A percentile compares a stretch with the other conserved stretches of the same genome.
Conservation (phyloP, 2,113 vertebrate species). For the Stomatorhinus ivindoensis region DNA sequence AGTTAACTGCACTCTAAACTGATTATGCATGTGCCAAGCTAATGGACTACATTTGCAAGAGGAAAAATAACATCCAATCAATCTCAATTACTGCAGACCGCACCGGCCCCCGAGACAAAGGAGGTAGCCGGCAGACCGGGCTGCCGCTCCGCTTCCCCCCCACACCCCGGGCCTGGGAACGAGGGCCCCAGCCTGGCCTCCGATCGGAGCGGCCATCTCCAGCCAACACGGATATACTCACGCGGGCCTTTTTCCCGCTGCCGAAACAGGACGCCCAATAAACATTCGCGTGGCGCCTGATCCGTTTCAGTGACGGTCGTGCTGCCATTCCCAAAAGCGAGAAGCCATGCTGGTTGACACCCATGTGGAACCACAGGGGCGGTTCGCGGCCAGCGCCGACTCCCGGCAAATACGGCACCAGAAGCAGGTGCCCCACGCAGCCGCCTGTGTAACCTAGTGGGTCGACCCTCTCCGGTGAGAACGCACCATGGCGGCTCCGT, state of each 20-base stretch:
- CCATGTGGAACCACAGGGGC: neutral
- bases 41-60: conserved; percentile 99
- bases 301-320: neutral
- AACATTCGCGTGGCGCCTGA: neutral
- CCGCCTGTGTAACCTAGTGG: neutral
- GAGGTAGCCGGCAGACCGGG: conserved; percentile 68
- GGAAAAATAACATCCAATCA: conserved; percentile 99
- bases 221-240: neutral
- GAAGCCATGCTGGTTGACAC: neutral
- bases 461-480: neutral
- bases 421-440: neutral
- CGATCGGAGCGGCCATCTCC: conserved; percentile 17
- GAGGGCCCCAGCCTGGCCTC: conserved; percentile 45
- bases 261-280: neutral
- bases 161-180: conserved; percentile 52
- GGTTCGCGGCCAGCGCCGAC: too few relatives aligned
- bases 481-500: neutral
- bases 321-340: neutral
- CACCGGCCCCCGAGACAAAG: conserved; percentile 79
- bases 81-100: conserved; percentile 97
- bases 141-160: conserved; percentile 51
- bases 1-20: conserved; percentile 99
- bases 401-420: neutral
- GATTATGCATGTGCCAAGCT: conserved; percentile 99
- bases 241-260: neutral